Conservation (phyloP, 30 jellyfish, hydroid and myxozoan genomes). For the Calvadosia cruxmelitensis region DNA sequence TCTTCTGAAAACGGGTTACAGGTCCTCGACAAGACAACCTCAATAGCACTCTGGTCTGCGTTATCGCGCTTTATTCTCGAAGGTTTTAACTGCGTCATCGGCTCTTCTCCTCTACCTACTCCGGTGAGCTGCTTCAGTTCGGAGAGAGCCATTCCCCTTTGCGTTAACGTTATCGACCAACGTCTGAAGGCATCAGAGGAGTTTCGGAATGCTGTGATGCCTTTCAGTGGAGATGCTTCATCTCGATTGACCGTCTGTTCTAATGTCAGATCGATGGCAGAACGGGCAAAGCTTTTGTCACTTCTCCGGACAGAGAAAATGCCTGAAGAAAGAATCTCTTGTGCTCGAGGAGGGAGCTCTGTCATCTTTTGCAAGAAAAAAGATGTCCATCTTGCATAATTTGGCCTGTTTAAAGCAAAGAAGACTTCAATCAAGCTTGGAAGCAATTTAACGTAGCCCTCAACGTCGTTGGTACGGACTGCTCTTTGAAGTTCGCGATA, state of each 20-base stretch:
- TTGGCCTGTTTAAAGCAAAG: background rate
- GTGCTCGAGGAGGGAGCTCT: slow-evolving; percentile 1
- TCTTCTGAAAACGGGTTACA: too few relatives aligned
- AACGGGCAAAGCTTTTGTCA: slow-evolving; percentile 3
- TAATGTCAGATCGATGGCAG: slow-evolving; percentile 14
- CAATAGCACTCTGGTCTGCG: too few relatives aligned
- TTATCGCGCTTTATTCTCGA: too few relatives aligned
- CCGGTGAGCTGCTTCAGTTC: too few relatives aligned
- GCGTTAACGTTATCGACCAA: too few relatives aligned
- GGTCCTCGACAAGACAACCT: too few relatives aligned
- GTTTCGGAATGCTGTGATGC: slow-evolving; percentile 5
- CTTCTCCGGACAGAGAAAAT: slow-evolving; percentile 13
- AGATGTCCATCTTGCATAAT: slow-evolving; percentile 6
- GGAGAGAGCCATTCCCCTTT: too few relatives aligned
- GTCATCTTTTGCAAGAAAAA: slow-evolving; percentile 6
- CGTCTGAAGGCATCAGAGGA: too few relatives aligned
- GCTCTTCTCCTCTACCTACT: too few relatives aligned
- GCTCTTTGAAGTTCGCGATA: background rate
- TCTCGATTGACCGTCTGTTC: slow-evolving; percentile 22
- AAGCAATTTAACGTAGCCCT: background rate
- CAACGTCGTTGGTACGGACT: background rate
- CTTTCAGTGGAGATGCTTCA: slow-evolving; percentile 9
- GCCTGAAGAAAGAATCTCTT: slow-evolving; percentile 4
- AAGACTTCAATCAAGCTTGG: background rate
- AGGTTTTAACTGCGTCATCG: too few relatives aligned